phyloP scores from a whole-genome alignment of 2,888 invertebrate species.

The Scaeva pyrastri region DNA sequence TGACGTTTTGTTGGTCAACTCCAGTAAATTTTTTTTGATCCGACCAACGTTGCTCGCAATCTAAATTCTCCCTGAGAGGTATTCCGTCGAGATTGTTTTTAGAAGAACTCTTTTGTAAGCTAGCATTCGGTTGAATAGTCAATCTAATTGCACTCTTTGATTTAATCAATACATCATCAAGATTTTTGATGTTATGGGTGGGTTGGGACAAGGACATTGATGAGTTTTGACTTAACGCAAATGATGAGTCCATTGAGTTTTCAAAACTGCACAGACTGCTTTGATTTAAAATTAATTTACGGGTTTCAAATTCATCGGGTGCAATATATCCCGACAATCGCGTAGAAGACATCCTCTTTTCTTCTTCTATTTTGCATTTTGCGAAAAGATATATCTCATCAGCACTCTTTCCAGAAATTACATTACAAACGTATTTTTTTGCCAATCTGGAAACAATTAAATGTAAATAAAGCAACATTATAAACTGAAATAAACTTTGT shows the following conservation, averaged over 20 bases:
- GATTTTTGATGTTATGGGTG: slow-evolving; percentile 42
- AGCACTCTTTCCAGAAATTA: slow-evolving; percentile 87
- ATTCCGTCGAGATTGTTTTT: slow-evolving; percentile 81
- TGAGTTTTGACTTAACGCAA: slow-evolving; percentile 78
- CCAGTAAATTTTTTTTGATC: slow-evolving; percentile 83
- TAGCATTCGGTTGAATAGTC: slow-evolving; percentile 78
- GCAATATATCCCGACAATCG: slow-evolving; percentile 82
- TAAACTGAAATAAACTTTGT: background rate
- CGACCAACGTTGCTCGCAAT: slow-evolving; percentile 81
- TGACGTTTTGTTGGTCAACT: slow-evolving; percentile 82
- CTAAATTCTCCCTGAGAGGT: slow-evolving; percentile 82
- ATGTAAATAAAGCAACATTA: background rate
- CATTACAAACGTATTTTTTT: slow-evolving; percentile 87
- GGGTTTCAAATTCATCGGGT: slow-evolving; percentile 82
- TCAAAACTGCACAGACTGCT: slow-evolving; percentile 78
- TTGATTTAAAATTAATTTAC: slow-evolving; percentile 77
- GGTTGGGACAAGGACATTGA: slow-evolving; percentile 53
- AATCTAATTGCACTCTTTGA: slow-evolving; percentile 68
- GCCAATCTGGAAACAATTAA: slow-evolving; percentile 85
- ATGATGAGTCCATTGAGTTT: slow-evolving; percentile 80
- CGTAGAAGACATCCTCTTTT: slow-evolving; percentile 78
- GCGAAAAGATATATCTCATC: slow-evolving; percentile 86
- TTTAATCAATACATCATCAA: slow-evolving; percentile 37
- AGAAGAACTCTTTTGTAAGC: slow-evolving; percentile 82
- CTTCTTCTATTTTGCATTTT: slow-evolving; percentile 79